phyloP scores from a whole-genome alignment of 2,113 vertebrate species.

The Heliornis fulica region DNA sequence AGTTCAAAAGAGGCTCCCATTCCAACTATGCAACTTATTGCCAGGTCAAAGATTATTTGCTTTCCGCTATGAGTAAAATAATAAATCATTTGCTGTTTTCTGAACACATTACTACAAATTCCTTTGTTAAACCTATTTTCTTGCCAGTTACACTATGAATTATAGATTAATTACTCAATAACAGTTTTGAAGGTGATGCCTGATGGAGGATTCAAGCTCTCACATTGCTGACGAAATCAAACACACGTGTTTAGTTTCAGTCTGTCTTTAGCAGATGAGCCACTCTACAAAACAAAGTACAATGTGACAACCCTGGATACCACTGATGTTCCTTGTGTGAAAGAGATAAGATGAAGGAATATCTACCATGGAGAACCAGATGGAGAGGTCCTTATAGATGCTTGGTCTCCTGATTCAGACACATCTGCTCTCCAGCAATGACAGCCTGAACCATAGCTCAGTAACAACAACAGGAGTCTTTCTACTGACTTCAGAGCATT shows the following conservation, averaged over 20 bases:
- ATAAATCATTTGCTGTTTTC: slow-evolving; percentile 51
- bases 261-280: slow-evolving; percentile 38
- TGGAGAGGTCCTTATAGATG: slow-evolving; percentile 36
- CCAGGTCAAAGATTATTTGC: slow-evolving; percentile 34
- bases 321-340: slow-evolving; percentile 1
- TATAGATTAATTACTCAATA: slow-evolving; percentile 56
- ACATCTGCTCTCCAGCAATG: slow-evolving; percentile 36
- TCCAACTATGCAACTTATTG: neutral
- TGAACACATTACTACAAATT: slow-evolving; percentile 9
- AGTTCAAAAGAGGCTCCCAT: neutral
- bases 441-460: neutral
- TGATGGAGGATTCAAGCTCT: slow-evolving; percentile 33
- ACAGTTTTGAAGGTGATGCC: neutral
- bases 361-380: slow-evolving; percentile 46
- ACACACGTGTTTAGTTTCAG: neutral
- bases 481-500: neutral
- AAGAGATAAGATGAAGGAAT: slow-evolving; percentile 33
- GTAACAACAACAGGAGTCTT: neutral
- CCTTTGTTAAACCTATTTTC: slow-evolving; percentile 37
- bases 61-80: slow-evolving; percentile 37
- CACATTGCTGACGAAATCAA: slow-evolving; percentile 26
- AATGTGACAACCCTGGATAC: neutral
- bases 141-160: slow-evolving; percentile 31
- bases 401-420: slow-evolving; percentile 10
- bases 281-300: slow-evolving; percentile 50